Percentiles rank a stretch among this genome's conserved stretches.
phyloP scores from a whole-genome alignment of 1,140 invertebrate genomes.

The Drosophila santomea region DNA sequence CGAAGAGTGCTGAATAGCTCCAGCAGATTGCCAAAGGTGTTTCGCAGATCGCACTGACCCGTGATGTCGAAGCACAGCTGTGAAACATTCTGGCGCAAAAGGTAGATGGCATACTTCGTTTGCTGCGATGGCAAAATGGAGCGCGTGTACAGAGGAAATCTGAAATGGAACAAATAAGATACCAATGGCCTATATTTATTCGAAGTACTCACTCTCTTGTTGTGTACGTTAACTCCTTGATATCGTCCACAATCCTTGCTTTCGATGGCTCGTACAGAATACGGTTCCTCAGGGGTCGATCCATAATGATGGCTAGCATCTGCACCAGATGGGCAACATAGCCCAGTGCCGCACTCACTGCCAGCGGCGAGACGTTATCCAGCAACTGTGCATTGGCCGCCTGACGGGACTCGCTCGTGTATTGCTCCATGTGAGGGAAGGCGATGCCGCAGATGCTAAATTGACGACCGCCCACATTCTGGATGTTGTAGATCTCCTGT shows the following conservation, averaged over 20 bases:
- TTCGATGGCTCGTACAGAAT: constrained; percentile 91
- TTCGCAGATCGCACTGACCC: constrained; percentile 89
- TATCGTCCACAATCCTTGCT: constrained; percentile 91
- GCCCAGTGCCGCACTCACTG: constrained; percentile 91
- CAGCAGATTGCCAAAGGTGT: constrained; percentile 90
- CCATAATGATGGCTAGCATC: constrained; percentile 92
- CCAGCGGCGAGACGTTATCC: constrained; percentile 86
- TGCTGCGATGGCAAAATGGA: constrained; percentile 88
- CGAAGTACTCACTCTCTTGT: constrained; percentile 89
- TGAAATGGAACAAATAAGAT: constrained; percentile 80
- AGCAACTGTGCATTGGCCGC: constrained; percentile 53
- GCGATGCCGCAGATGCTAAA: constrained; percentile 90
- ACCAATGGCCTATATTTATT: background rate
- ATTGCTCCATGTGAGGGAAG: constrained; percentile 90
- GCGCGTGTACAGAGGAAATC: constrained; percentile 92
- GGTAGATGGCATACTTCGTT: constrained; percentile 93
- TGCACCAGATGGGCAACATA: constrained; percentile 92
- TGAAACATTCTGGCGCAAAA: constrained; percentile 95
- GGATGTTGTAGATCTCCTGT: constrained; percentile 85
- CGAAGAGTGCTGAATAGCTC: constrained; percentile 78
- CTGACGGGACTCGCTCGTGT: constrained; percentile 58
- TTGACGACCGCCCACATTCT: constrained; percentile 61
- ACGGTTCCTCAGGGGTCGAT: constrained; percentile 91
- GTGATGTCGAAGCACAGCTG: constrained; percentile 91
- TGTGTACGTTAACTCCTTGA: constrained; percentile 89